Evolutionary conservation across 2,888 invertebrate genomes (phyloP).

Genomic region (Drosophila nr. perissopoda): DNA sequence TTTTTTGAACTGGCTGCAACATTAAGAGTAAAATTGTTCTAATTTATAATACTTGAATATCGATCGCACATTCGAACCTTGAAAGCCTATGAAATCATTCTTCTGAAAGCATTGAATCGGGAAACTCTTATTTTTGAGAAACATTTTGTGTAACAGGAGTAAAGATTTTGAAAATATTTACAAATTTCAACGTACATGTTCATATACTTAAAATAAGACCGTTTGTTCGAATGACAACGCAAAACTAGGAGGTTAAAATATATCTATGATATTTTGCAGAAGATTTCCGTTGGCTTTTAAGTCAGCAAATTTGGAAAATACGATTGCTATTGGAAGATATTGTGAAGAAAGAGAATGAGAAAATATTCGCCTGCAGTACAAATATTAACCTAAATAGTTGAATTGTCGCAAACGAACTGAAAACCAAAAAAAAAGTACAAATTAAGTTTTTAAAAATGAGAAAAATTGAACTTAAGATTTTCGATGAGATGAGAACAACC

Average conservation of each 20-base stretch:
- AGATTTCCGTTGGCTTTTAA: neutral
- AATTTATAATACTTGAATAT: neutral
- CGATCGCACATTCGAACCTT: neutral
- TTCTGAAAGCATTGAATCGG: neutral
- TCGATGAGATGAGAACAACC: neutral
- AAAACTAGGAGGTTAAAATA: neutral
- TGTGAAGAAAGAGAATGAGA: neutral
- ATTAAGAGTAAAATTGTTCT: neutral
- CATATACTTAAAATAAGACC: neutral
- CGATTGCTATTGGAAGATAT: neutral
- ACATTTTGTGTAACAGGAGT: neutral
- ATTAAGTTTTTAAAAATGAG: neutral
- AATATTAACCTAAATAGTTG: no score
- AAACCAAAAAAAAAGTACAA: neutral
- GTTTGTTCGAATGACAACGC: neutral
- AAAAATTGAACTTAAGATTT: neutral
- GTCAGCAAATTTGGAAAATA: neutral
- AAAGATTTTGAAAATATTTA: neutral
- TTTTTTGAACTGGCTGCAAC: neutral
- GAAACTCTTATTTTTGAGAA: neutral
- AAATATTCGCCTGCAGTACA: no score
- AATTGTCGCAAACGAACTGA: neutral
- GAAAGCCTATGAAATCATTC: neutral
- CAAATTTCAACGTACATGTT: neutral
- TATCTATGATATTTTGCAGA: neutral